Base-by-base conservation (phyloP, 2,888 invertebrate species). In the Cryptocephalus moraei region DNA sequence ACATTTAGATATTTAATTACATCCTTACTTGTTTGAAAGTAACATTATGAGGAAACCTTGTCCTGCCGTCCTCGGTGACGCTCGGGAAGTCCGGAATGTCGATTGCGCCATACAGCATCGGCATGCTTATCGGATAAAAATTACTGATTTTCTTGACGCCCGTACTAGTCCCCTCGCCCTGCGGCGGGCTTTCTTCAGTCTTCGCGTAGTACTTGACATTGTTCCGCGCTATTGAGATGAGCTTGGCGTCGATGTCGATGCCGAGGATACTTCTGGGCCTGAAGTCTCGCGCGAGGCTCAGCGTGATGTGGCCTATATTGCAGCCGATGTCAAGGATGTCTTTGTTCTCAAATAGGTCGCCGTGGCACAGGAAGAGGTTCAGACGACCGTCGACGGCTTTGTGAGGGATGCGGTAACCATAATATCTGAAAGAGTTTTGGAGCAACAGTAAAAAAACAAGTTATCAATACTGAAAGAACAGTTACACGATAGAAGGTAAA, bases 291-390 rank as follows among this genome's bases (percentile, higher is more conserved):
- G 93, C 97, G 43, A 99, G 79, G 0, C 87, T 83, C 38, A 96
- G 78, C 9, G 97, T 93, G 57, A 99, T 81, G 67, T 94, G 91
- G 1, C 99, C 99, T 50, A 92, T 88, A 72, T 99, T 99, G 71
- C 97, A 99, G 11, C 99, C 99, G 64, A 99, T 88, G 66, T 99
- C 99, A 54, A 99, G 75, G 40, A 97, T 86, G 70, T 92, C 90
- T 71, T 91, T 94, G 54, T 84, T 84, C 53, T 82, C 77, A 68
- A 97, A 95, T 64, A 95, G 77, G 60, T 91, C 86, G 39, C 79
- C 74, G 60, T 89, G 82, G 63, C 83, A 79, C 49, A 80, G 79
- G 62, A 97, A 86, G 47, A 86, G 84, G 62, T 82, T 82, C 56
- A 97, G 73, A 45, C 99, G 79, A 40, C 85, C 79, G 70, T 97